Evolutionary conservation across 2,113 vertebrate species (phyloP), one percentile per base, ranked within the genome.

Genomic region (Pteropus alecto): DNA sequence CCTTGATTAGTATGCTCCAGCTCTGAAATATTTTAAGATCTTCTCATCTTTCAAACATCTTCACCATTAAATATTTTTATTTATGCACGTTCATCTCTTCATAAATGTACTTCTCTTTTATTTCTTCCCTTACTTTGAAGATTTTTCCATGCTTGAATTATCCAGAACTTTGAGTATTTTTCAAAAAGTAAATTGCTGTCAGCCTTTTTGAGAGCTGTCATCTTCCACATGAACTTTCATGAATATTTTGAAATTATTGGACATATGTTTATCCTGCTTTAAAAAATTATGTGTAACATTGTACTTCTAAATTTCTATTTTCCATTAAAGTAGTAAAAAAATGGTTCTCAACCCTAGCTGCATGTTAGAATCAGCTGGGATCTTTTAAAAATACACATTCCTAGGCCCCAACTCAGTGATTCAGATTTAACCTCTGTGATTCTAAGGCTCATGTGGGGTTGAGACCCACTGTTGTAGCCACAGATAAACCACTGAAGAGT

Each of bases 171-270:
- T 77, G 19, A 24, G 11, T 60, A 2, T 54, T 95, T 97, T 96
- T 76, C n/a, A 60, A 95, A 60, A 96, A 87, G 71, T 89, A 51
- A 92, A 56, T 93, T 76, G 14, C 22, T 77, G 26, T 58, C 16
- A 48, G 33, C 63, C 30, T 94, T 87, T 28, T 51, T 87, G 46
- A 90, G 28, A 85, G 30, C 22, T 92, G 3, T 56, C 48, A 38
- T 90, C 81, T 70, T 95, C 67, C 19, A 65, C 68, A 30, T 78
- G 24, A 95, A 56, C 46, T 96, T 95, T 93, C 56, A 67, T 97
- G 60, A 86, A 0, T 89, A 68, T 94, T 95, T 92, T 95, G 68
- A 89, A 83, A 83, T 87, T 46, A 58, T 15, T 61, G 56, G 26
- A 28, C 35, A 73, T 87, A 30, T 54, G 24, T 11, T 77, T 95